Base-by-base conservation (phyloP, 2,797 vertebrate species). In the Serranus cabrilla region DNA sequence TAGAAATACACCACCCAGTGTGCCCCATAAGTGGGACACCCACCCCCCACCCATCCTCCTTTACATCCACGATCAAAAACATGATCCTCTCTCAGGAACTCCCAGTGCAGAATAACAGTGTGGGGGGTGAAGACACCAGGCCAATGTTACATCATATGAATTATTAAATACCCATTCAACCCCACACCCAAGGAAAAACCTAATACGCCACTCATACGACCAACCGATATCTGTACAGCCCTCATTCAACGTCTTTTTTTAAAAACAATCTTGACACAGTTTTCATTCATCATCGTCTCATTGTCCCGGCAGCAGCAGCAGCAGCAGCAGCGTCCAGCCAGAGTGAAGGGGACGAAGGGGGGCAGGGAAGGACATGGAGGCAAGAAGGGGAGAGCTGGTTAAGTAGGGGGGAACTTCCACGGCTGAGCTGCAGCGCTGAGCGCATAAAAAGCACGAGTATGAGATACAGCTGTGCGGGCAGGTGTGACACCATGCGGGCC, bases 1-100 rank as follows among this genome's bases (percentile, higher is more conserved):
- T 97, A 97, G 94, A 97, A 96, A 95, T 95, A 95, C 95, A 95
- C 95, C 89, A 92, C 93, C 94, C 91, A 49, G 93, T 75, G 95
- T 92, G 92, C 92, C 95, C 95, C 94, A 89, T 93, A 94, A 90
- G 90, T 70, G 79, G 92, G 92, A 94, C 89, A 21, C 63, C 60
- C 74, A 66, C 91, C 91, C 90, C 62, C 78, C 77, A 45, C 56
- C 67, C 54, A 37, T 65, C 73, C 49, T 58, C 61, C 66, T 58
- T 79, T 76, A 80, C 82, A 78, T 76, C 85, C 73, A 67, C 31
- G 71, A 84, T 87, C 88, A 71, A 56, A 87, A 82, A 79, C 62
- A 34, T 67, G 74, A 82, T 75, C 82, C 50, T 39, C 73, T 65
- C 73, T 76, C 54, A 20, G 59, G 59, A 54, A 72, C 85, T 70